Percentiles rank a stretch among this genome's conserved stretches.
Evolutionary conservation across 2,888 invertebrate species (phyloP).

Genomic region (Aphrophora alni): DNA sequence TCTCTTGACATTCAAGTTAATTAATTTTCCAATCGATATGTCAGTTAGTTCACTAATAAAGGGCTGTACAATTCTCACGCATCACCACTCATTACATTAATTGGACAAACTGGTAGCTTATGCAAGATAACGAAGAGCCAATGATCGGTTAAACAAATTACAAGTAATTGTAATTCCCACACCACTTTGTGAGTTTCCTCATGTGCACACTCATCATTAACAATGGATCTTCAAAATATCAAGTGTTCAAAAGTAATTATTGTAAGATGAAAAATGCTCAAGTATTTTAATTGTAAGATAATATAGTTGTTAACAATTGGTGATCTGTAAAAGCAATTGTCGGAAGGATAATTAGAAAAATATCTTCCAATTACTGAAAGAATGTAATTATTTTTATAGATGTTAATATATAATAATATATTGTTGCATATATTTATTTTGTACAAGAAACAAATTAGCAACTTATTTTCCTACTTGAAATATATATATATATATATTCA

Average conservation of each 20-base stretch:
- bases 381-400: no score
- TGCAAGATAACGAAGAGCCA: background rate
- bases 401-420: no score
- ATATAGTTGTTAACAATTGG: no score
- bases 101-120: background rate
- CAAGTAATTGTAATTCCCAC: background rate
- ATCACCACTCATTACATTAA: background rate
- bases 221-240: background rate
- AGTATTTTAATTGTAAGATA: no score
- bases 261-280: no score
- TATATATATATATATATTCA: no score
- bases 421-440: no score
- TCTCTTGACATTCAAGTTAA: background rate
- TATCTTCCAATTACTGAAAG: no score
- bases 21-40: background rate
- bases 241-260: background rate
- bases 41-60: background rate
- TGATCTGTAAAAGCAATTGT: no score
- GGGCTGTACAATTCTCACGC: background rate
- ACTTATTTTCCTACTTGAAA: no score
- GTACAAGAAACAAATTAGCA: no score
- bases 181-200: background rate
- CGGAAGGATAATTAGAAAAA: no score
- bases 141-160: background rate
- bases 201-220: background rate